phyloP scores from a whole-genome alignment of 2,888 invertebrate species.

The Pammene fasciana region DNA sequence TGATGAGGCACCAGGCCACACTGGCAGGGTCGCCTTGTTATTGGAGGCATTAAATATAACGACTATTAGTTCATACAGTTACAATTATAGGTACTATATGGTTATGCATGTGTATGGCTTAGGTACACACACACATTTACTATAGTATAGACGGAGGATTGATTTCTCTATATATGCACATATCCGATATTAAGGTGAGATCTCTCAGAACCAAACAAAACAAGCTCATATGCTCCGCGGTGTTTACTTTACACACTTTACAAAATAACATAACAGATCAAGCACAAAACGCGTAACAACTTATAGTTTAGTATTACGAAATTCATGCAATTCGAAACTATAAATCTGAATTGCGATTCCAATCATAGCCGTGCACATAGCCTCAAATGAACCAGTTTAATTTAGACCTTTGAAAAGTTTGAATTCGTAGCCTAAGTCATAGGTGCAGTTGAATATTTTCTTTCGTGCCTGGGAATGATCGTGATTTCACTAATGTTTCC shows the following conservation, averaged over 20 bases:
- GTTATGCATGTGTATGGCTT: too few relatives aligned
- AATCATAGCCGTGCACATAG: neutral
- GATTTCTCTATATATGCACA: neutral
- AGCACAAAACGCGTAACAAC: constrained; percentile 1
- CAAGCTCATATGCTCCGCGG: neutral
- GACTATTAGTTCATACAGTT: too few relatives aligned
- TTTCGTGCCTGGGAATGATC: too few relatives aligned
- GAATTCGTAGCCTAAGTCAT: neutral
- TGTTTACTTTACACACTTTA: constrained; percentile 5
- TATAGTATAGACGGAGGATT: too few relatives aligned
- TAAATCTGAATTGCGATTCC: constrained; percentile 16
- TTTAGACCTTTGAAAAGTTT: neutral
- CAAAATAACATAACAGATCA: constrained; percentile 5
- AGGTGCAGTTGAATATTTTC: neutral
- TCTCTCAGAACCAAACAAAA: constrained; percentile 1
- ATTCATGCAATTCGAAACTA: constrained; percentile 19
- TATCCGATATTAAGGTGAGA: neutral
- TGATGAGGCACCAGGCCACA: too few relatives aligned
- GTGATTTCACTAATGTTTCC: too few relatives aligned
- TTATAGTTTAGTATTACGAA: constrained; percentile 19
- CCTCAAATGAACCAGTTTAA: neutral
- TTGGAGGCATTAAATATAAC: too few relatives aligned
- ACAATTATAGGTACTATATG: too few relatives aligned
- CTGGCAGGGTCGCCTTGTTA: too few relatives aligned
- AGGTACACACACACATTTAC: too few relatives aligned